Percentiles rank a stretch among this genome's conserved stretches.
Evolutionary conservation across 2,888 invertebrate genomes (phyloP).

Genomic region (Pseudococcus longispinus): DNA sequence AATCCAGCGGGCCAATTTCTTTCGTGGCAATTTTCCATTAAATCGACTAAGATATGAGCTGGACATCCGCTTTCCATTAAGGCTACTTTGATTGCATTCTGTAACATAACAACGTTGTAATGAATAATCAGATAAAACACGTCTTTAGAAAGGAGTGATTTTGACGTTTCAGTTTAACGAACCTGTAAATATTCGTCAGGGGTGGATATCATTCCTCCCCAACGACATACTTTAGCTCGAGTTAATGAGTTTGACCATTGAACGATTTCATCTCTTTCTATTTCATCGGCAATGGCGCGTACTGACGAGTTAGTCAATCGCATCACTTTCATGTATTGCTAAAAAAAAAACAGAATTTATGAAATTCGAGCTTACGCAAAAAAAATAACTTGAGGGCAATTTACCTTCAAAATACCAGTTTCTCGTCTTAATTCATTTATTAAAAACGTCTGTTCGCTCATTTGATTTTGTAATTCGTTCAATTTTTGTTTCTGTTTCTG

Average conservation of each 20-base stretch:
- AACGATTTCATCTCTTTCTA: conserved; percentile 92
- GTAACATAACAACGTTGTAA: conserved; percentile 62
- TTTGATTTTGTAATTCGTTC: conserved; percentile 83
- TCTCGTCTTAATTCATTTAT: conserved; percentile 90
- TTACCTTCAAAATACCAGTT: conserved; percentile 63
- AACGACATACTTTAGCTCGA: conserved; percentile 87
- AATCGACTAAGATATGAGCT: conserved; percentile 87
- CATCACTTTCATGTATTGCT: conserved; percentile 94
- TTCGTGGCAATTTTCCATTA: conserved; percentile 98
- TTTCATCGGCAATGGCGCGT: conserved; percentile 90
- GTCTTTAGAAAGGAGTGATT: not conserved
- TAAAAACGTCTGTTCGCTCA: conserved; percentile 84
- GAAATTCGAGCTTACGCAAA: not conserved
- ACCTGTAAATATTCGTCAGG: conserved; percentile 93
- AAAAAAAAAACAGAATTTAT: conserved; percentile 52
- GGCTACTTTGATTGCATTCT: conserved; percentile 93
- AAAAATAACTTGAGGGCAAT: not conserved
- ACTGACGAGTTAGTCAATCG: conserved; percentile 89
- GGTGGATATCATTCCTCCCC: conserved; percentile 99
- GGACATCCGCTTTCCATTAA: conserved; percentile 94
- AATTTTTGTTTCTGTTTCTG: conserved; percentile 87
- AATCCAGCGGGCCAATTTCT: conserved; percentile 93
- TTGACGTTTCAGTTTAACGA: conserved; percentile 59
- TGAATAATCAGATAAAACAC: not conserved
- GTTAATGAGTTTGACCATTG: conserved; percentile 86